Conservation (phyloP, 2,797 vertebrate species). For the Scolopax rusticola region DNA sequence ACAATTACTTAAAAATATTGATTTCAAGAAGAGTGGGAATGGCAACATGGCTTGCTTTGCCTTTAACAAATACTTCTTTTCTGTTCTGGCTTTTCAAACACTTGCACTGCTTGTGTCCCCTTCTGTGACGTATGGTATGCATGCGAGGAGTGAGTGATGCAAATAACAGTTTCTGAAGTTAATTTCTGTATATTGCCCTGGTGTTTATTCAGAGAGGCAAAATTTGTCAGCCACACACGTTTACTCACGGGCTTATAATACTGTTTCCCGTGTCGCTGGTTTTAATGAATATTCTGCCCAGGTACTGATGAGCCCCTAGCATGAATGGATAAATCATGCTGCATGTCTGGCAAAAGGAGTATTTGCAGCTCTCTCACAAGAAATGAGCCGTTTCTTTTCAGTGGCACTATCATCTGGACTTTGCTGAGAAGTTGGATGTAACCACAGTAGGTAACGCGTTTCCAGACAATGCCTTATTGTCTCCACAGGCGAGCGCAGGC, state of each 20-base stretch:
- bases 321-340: neutral
- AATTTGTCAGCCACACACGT: neutral
- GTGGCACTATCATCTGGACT: neutral
- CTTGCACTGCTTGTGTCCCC: neutral
- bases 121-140: neutral
- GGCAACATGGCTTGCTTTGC: conserved; percentile 20
- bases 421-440: neutral
- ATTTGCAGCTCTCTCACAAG: neutral
- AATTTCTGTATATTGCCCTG: neutral
- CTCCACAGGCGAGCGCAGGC: conserved; percentile 14
- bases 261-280: neutral
- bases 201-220: neutral
- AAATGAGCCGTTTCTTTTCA: neutral
- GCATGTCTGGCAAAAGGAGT: neutral
- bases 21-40: conserved; percentile 57
- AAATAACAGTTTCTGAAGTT: neutral
- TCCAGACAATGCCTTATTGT: conserved; percentile 69
- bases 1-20: conserved; percentile 32
- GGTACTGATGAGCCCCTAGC: neutral
- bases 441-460: neutral
- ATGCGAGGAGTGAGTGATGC: neutral
- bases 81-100: conserved; percentile 43
- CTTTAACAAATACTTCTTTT: conserved; percentile 38
- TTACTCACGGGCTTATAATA: neutral
- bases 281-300: neutral